These are phyloP conservation scores for Grallaria varia DNA, from an alignment of 2,113 vertebrate genomes.

Conservation along the genomic window DNA sequence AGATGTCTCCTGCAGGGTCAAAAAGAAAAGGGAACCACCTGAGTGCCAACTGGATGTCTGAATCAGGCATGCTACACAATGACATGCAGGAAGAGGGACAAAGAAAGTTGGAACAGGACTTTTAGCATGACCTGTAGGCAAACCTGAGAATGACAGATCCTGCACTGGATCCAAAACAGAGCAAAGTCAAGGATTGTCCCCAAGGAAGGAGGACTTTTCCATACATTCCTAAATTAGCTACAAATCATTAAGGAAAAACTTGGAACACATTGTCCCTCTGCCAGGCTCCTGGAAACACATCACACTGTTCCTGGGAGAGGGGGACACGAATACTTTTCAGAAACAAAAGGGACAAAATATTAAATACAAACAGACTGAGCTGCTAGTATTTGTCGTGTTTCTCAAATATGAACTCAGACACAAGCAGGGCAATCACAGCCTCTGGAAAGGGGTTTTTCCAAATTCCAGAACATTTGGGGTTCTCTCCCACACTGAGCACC, in stretches of 20 bases:
- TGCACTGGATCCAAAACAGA: not conserved
- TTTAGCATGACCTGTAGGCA: not conserved
- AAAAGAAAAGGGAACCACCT: not conserved
- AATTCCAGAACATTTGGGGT: not conserved
- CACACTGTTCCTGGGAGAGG: not conserved
- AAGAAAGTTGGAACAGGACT: not conserved
- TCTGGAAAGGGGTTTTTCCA: not conserved
- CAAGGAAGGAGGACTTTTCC: not conserved
- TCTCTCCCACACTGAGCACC: not conserved
- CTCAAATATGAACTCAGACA: not conserved
- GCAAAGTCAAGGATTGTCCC: not conserved
- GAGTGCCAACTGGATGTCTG: rapidly evolving
- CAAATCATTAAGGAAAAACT: not conserved
- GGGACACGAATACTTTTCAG: not conserved
- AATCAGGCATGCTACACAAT: not conserved
- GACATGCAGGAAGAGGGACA: not conserved
- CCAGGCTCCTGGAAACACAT: not conserved
- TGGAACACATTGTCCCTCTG: not conserved
- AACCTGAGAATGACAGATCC: not conserved
- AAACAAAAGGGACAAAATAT: not conserved
- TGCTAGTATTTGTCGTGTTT: not conserved
- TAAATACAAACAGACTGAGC: not conserved
- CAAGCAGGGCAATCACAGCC: rapidly evolving
- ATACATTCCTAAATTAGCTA: not conserved
- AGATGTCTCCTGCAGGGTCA: not conserved